phyloP scores from a whole-genome alignment of 2,797 vertebrate species.

The Gouania willdenowi region DNA sequence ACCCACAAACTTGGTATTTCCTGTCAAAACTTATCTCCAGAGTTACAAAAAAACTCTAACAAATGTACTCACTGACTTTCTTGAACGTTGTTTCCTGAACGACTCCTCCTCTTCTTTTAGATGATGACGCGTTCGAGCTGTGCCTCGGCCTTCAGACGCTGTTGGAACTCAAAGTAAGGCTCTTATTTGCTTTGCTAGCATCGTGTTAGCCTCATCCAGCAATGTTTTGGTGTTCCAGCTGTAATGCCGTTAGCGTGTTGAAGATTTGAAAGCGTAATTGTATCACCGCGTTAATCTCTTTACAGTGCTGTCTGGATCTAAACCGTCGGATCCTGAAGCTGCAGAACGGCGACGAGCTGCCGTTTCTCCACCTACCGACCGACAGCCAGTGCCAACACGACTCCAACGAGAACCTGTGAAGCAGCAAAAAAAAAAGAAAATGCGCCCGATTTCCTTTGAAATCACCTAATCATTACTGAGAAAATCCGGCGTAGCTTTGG shows the following conservation, averaged over 20 bases:
- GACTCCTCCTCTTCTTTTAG: constrained; percentile 66
- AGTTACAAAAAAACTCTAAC: no score
- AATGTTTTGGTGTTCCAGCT: no score
- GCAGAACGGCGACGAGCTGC: constrained; percentile 79
- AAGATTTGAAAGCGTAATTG: constrained; percentile 13
- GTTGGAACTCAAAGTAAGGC: constrained; percentile 86
- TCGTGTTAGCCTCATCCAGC: no score
- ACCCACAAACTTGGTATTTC: no score
- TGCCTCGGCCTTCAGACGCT: constrained; percentile 89
- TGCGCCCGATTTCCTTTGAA: no score
- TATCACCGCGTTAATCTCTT: not conserved
- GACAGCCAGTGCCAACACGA: constrained; percentile 67
- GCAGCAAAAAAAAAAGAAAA: no score
- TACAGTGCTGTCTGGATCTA: constrained; percentile 89
- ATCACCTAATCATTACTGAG: no score
- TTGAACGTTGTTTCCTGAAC: no score
- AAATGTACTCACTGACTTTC: no score
- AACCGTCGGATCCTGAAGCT: constrained; percentile 78
- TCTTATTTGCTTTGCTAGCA: constrained; percentile 24
- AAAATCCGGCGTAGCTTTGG: no score
- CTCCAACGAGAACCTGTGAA: constrained; percentile 78
- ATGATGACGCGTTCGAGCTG: constrained; percentile 83
- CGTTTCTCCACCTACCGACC: constrained; percentile 75
- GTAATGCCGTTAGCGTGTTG: not conserved
- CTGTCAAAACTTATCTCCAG: no score